These are phyloP conservation scores for Athalia circularis DNA, from an alignment of 2,888 invertebrate genomes.

Conservation along the genomic window DNA sequence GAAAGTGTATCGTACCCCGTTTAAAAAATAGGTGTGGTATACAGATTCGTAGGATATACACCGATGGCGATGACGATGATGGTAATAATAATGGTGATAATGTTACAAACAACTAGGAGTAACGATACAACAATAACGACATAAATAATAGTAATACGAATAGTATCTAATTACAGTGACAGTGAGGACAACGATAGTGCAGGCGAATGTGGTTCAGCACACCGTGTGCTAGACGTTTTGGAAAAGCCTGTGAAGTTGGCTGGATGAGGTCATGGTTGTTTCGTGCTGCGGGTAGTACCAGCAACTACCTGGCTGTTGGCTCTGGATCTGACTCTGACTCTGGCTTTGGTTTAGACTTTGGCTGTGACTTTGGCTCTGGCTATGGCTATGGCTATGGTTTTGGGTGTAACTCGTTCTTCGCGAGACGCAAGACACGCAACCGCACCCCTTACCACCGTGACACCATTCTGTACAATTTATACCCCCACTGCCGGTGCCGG, in stretches of 20 bases:
- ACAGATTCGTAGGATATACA: too few relatives aligned
- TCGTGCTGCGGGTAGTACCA: constrained; percentile 44
- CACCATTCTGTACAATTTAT: constrained; percentile 42
- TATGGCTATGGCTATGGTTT: constrained; percentile 32
- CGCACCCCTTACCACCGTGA: constrained; percentile 42
- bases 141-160: not conserved
- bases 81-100: not conserved
- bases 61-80: not conserved
- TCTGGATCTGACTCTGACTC: constrained; percentile 16
- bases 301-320: not conserved
- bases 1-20: too few relatives aligned
- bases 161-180: constrained; percentile 9
- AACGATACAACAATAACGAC: not conserved
- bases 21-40: too few relatives aligned
- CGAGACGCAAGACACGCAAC: constrained; percentile 36
- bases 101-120: not conserved
- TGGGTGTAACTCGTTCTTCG: constrained; percentile 17
- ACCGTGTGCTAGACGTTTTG: constrained; percentile 47
- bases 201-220: constrained; percentile 28
- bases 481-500: not conserved
- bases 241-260: constrained; percentile 43
- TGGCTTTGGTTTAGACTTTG: not conserved
- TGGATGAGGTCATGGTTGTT: constrained; percentile 39
- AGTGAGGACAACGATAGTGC: not conserved
- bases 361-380: constrained; percentile 15